These are phyloP conservation scores for Porites cylindrica DNA, from an alignment of 92 coral and sea anemone genomes.

Conservation along the genomic window DNA sequence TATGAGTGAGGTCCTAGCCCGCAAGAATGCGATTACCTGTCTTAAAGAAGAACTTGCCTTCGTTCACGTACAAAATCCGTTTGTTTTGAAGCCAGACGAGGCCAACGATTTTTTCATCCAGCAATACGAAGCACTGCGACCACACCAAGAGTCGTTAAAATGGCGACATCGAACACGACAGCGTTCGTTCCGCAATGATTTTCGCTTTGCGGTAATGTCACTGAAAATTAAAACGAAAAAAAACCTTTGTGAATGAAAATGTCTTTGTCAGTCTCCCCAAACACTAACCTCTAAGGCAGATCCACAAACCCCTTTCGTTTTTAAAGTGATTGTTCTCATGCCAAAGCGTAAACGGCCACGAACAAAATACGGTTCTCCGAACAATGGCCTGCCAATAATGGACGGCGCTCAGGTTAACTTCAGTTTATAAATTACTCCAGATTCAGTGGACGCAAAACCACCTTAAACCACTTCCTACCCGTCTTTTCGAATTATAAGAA, in stretches of 20 bases:
- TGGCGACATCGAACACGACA: constrained; percentile 93
- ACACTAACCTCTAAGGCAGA: background rate
- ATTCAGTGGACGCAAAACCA: constrained; percentile 67
- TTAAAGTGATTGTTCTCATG: constrained; percentile 15
- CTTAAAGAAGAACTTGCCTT: background rate
- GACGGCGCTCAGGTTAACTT: constrained; percentile 50
- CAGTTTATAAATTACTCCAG: constrained; percentile 43
- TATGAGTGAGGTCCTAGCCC: constrained; percentile 3
- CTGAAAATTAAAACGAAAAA: constrained; percentile 27
- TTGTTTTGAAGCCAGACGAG: constrained; percentile 8
- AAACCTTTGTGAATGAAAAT: background rate
- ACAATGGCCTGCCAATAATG: constrained; percentile 73
- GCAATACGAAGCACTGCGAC: constrained; percentile 40
- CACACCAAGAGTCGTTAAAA: constrained; percentile 83
- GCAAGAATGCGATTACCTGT: constrained; percentile 18
- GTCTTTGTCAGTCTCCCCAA: background rate
- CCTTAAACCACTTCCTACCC: constrained; percentile 7
- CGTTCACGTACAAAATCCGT: background rate
- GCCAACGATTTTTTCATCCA: constrained; percentile 23
- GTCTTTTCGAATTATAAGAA: constrained; percentile 10
- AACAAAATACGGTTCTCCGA: constrained; percentile 73
- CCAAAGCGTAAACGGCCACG: constrained; percentile 38
- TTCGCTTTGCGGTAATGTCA: constrained; percentile 46
- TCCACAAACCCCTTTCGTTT: background rate
- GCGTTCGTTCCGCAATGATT: constrained; percentile 44